Base-by-base conservation (phyloP, 2,888 invertebrate genomes). In the Subacronicta megacephala region DNA sequence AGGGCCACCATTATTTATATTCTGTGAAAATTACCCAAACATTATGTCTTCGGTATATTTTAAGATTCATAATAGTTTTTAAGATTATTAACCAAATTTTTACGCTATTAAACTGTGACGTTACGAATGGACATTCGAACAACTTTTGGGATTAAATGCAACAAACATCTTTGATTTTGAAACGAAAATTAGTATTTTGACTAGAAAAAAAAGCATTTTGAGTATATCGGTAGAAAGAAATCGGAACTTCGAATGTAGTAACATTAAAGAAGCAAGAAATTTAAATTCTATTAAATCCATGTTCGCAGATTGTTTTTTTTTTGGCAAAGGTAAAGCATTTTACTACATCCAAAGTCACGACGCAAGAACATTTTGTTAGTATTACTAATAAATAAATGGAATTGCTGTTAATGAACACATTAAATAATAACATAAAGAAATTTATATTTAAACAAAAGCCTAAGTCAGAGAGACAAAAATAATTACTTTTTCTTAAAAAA, bases 161-260 rank as follows among this genome's bases (percentile, higher is more conserved):
- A 65, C 46, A 33, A 66, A 54, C 45, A 57, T 70, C 61, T 65
- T 68, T 66, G 65, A 58, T 67, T 62, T 64, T 53, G 61, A 60
- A 66, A 66, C 59, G 60, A 47, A 61, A 70, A 70, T 74, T 67
- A 66, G 54, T 72, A 69, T 71, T 70, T 81, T 84, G 85, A 84
- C 84, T 84, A 85, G 85, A 84, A 73, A 63, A 40, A 50, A 55
- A 70, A 76, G 77, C 71, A 72, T 76, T 72, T 69, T 57, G 66
- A 73, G 66, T 75, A 78, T 74, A 70, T 61, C 43, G 44, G 51
- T 55, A 36, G 54, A 59, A 31, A 41, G 9, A 13, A 37, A 52
- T 40, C 12, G 17, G 15, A 35, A 55, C 51, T 54, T 57, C 5
- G 53, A 50, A 62, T 46, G 42, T 37, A 58, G 45, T n/a, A n/a